Evolutionary conservation across 2,113 vertebrate species (phyloP).

Genomic region (Dendrocopos noguchii): DNA sequence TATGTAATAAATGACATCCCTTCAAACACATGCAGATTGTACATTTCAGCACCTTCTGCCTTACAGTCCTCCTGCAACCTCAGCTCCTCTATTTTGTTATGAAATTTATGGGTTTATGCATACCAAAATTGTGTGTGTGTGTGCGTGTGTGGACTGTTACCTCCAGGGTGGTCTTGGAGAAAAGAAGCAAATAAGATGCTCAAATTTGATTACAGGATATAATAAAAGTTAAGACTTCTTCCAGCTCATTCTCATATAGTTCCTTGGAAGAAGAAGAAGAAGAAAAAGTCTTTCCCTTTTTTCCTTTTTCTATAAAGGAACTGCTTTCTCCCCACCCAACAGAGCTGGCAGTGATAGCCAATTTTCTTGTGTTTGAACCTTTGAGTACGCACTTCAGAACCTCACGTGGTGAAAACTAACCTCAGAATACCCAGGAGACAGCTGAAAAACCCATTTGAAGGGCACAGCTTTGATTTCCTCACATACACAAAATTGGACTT

Average conservation of each 20-base stretch:
- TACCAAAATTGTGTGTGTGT: constrained; percentile 58
- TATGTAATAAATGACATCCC: constrained; percentile 68
- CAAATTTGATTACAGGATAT: constrained; percentile 74
- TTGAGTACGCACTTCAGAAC: constrained; percentile 68
- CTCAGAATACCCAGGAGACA: constrained; percentile 62
- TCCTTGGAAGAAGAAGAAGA: constrained; percentile 31
- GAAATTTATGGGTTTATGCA: constrained; percentile 69
- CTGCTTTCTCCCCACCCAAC: constrained; percentile 64
- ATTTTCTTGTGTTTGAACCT: constrained; percentile 65
- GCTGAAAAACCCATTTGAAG: constrained; percentile 63
- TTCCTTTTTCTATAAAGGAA: constrained; percentile 29
- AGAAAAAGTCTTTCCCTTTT: not conserved
- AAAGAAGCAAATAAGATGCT: constrained; percentile 66
- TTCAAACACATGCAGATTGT: constrained; percentile 59
- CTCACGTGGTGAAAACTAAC: constrained; percentile 70
- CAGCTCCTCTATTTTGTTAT: constrained; percentile 62
- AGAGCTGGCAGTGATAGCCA: constrained; percentile 46
- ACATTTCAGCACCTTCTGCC: constrained; percentile 64
- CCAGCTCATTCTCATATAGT: constrained; percentile 45
- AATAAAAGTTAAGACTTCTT: constrained; percentile 69
- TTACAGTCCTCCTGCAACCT: constrained; percentile 63
- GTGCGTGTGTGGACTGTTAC: constrained; percentile 28
- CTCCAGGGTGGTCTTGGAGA: constrained; percentile 69
- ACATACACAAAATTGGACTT: constrained; percentile 50
- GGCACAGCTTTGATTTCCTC: constrained; percentile 55